Base-by-base conservation (phyloP, 2,113 vertebrate species). In the Festucalex cinctus region DNA sequence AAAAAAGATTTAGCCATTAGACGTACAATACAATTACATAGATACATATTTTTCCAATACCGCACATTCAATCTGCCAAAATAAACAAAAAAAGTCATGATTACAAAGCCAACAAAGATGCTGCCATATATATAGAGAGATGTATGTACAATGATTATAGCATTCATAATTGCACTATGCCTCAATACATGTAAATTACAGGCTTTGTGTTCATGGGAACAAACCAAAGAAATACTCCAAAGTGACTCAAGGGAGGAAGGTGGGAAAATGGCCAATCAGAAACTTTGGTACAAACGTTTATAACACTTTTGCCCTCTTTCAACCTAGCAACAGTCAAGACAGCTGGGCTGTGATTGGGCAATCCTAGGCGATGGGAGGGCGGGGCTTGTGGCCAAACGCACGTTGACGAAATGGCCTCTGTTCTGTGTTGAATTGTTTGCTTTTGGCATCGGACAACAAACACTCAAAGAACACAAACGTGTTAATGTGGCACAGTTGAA, bases 1-100 rank as follows among this genome's bases (percentile, higher is more conserved):
- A 82, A 93, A 95, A 96, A 93, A 90, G 82, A 93, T 93, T 94
- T 92, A 94, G 91, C 93, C 93, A 91, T 92, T 94, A 92, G 94
- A 96, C 94, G 91, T 94, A 95, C 88, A 90, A 91, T 93, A 94
- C 92, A 95, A 93, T 95, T 95, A 97, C 93, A 95, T 91, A 94
- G 94, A 94, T 95, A 95, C 93, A 95, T 95, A 94, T 90, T 90
- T 91, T 93, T 17, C 26, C 93, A 94, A 94, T 92, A 95, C 91
- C 86, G 90, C 94, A 97, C 95, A 96, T 95, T 96, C 94, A 95
- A 91, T 94, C 93, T 94, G 94, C 94, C 93, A 92, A 91, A 57
- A 12, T 9, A 53, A 54, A 57, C 2, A 16, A 20, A 92, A 79
- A 80, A 94, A 90, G 88, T 91, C 89, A 95, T 93, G 94, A 95